Base-by-base conservation (phyloP, 2,797 vertebrate species). In the Bucorvus abyssinicus region DNA sequence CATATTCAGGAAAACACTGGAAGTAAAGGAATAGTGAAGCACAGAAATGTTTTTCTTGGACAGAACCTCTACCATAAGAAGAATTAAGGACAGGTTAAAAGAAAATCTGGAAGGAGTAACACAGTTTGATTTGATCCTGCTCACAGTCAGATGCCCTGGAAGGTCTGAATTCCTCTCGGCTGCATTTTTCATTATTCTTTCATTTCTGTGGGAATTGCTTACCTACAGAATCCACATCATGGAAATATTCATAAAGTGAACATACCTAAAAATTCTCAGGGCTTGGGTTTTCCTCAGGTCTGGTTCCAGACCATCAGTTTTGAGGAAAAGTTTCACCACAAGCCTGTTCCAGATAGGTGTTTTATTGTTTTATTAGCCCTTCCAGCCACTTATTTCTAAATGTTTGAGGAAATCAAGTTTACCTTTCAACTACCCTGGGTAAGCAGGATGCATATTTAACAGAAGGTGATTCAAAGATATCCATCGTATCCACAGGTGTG, bases 31-130 rank as follows among this genome's bases (percentile, higher is more conserved):
- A 75, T 17, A 89, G 50, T 22, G 20, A 93, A 90, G 70, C 30
- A 84, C 20, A 49, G 53, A 44, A 84, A 81, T 89, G 70, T 90
- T 95, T 95, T 88, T 76, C 70, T 94, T 95, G 88, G 93, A 87
- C 52, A 70, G n/a, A 65, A 79, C 38, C 34, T 81, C 19, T 52
- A 34, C 59, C 67, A 82, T 82, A 73, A 93, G 52, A 18, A 93
- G 59, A 97, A 90, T 70, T 90, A 92, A 88, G 80, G 76, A 73
- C 73, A 93, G 74, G 63, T 82, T 86, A 79, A 61, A 40, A 52
- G 36, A 88, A 86, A 88, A 69, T 20, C 67, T 65, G 16, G 47
- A 44, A 75, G 14, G 42, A 81, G 44, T 29, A 53, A 71, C 50
- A 91, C 7, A 60, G 53, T 3, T 71, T 6, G 8, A 56, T 56